Evolutionary conservation across 2,888 invertebrate species (phyloP).

Genomic region (Dicycla oo): DNA sequence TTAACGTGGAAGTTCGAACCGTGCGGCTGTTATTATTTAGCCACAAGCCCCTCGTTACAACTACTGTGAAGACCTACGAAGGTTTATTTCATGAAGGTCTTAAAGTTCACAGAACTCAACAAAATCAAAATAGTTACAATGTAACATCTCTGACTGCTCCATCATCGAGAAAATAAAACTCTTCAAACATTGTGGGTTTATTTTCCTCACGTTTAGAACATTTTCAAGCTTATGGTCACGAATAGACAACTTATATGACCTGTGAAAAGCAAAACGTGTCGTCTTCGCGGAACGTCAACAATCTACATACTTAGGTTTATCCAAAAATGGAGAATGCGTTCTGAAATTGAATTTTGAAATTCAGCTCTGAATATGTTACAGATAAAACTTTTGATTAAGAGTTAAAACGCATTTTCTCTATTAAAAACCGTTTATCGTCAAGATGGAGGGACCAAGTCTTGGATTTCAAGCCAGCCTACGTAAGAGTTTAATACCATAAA

Average conservation of each 20-base stretch:
- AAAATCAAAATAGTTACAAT: slow-evolving; percentile 14
- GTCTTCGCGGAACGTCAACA: slow-evolving; percentile 5
- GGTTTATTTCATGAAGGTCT: background rate
- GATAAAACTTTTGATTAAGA: background rate
- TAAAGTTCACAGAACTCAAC: background rate
- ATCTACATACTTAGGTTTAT: background rate
- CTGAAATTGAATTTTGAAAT: background rate
- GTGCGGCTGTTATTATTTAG: too few relatives aligned
- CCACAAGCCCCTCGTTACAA: too few relatives aligned
- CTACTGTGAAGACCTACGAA: background rate
- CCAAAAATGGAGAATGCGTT: slow-evolving; percentile 1
- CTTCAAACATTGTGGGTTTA: slow-evolving; percentile 21
- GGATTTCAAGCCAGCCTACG: too few relatives aligned
- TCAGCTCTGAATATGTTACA: background rate
- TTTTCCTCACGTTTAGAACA: slow-evolving; percentile 44
- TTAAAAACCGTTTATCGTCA: too few relatives aligned
- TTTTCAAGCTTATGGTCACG: slow-evolving; percentile 38
- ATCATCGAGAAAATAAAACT: slow-evolving; percentile 28
- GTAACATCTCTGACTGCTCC: background rate
- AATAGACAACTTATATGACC: slow-evolving; percentile 31
- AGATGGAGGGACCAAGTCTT: too few relatives aligned
- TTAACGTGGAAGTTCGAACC: too few relatives aligned
- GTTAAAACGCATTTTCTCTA: background rate
- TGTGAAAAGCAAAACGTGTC: slow-evolving; percentile 9
- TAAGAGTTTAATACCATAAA: too few relatives aligned